Percentiles rank a stretch among this genome's conserved stretches.
Conservation (phyloP, 2,888 invertebrate species). For the Abrostola tripartita region DNA sequence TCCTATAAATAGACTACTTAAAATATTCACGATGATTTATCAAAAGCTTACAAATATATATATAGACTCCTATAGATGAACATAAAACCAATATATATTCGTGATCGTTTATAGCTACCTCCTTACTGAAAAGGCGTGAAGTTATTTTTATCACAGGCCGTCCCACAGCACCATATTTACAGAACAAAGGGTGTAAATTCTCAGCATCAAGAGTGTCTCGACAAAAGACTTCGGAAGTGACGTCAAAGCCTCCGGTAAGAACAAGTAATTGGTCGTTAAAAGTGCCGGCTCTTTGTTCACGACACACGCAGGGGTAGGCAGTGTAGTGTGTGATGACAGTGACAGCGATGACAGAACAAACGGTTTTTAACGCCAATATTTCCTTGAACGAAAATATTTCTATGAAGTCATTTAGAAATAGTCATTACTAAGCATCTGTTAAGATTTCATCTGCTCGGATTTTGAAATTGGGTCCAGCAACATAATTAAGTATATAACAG, state of each 20-base stretch:
- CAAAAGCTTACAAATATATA: too few relatives aligned
- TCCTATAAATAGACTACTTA: too few relatives aligned
- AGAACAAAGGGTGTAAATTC: constrained; percentile 12
- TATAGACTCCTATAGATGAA: too few relatives aligned
- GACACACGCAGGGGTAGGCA: constrained; percentile 13
- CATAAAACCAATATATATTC: too few relatives aligned
- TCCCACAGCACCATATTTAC: not conserved
- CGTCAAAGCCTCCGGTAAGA: constrained; percentile 30
- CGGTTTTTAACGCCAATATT: not conserved
- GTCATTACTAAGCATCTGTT: too few relatives aligned
- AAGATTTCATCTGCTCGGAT: too few relatives aligned
- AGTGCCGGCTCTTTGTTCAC: constrained; percentile 40
- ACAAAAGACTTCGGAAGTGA: constrained; percentile 32
- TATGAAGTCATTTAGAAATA: too few relatives aligned
- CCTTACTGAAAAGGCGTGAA: not conserved
- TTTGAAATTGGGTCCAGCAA: too few relatives aligned
- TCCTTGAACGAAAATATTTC: too few relatives aligned
- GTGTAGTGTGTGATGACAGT: not conserved
- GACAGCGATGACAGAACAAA: not conserved
- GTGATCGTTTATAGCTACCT: too few relatives aligned
- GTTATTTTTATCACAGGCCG: not conserved
- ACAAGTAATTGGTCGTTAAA: constrained; percentile 53
- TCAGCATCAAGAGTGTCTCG: constrained; percentile 6
- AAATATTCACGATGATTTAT: too few relatives aligned
- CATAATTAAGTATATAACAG: too few relatives aligned